These are phyloP conservation scores for Plumapathes pennacea DNA, from an alignment of 92 coral and sea anemone genomes.

Conservation along the genomic window DNA sequence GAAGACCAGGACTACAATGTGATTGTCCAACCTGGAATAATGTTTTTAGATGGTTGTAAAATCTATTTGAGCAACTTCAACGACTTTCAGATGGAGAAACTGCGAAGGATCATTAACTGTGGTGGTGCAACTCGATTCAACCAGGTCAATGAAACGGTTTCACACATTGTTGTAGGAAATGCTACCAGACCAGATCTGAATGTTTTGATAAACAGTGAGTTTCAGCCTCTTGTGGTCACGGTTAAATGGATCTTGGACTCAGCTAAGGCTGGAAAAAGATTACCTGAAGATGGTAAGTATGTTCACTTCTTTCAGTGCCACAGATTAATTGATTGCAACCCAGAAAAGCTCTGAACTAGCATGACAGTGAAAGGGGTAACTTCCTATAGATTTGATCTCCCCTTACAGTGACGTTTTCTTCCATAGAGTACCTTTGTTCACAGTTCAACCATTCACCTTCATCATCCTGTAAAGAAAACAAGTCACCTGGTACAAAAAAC, in stretches of 20 bases:
- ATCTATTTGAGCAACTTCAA: constrained; percentile 84
- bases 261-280: constrained; percentile 67
- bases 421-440: constrained; percentile 48
- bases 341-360: too few species aligned
- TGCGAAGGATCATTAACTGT: constrained; percentile 77
- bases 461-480: constrained; percentile 56
- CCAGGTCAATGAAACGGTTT: constrained; percentile 85
- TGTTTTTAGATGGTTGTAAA: constrained; percentile 96
- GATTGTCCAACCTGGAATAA: constrained; percentile 62
- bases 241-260: constrained; percentile 90
- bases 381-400: not conserved
- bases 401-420: not conserved
- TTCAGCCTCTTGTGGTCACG: constrained; percentile 72
- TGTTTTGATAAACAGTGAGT: constrained; percentile 55
- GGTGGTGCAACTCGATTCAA: constrained; percentile 97
- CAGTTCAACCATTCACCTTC: constrained; percentile 36
- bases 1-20: constrained; percentile 60
- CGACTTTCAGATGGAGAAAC: constrained; percentile 66
- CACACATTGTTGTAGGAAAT: constrained; percentile 85
- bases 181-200: constrained; percentile 62
- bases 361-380: too few species aligned
- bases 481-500: constrained; percentile 23
- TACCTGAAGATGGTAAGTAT: constrained; percentile 78
- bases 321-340: not conserved
- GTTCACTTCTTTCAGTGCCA: not conserved